Base-by-base conservation (phyloP, 2,797 vertebrate species). In the Microchirus variegatus region DNA sequence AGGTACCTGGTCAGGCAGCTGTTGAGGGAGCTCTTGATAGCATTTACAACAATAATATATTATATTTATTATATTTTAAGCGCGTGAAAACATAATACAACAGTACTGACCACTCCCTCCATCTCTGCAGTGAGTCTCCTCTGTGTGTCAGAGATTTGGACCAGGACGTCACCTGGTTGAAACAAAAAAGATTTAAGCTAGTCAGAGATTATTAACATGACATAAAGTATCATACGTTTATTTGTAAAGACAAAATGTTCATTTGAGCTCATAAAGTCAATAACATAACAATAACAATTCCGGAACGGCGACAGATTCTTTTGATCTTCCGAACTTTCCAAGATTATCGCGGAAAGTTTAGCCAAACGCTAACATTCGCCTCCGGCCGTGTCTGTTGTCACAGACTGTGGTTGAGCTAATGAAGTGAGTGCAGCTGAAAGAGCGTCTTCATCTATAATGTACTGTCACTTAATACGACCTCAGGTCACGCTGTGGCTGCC, bases 111-210 rank as follows among this genome's bases (percentile, higher is more conserved):
- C 91, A 98, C 94, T 18, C 95, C 91, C 73, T 97, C 94, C 83
- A 97, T 89, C 86, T 98, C 96, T n/a, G 94, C 93, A n/a, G 94
- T 96, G 72, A 98, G 87, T 73, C 94, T 93, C 60, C 94, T 92
- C 83, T 98, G 97, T 0, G 90, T 96, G 67, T 98, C 93, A 0
- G 96, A 96, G 83, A 99, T 97, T 91, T 99, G 96, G 77, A 98
- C 88, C 81, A 99, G 81, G 63, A 98, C 94, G 56, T 99, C 95
- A 40, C 97, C 97, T 99, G 82, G 75, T 50, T 10, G 1, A 15
- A 7, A 6, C 14, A 14, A 13, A 38, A 2, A 31, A 31, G 31
- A 31, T 31, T 31, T 3, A 5, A 8, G 26, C 26, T 31, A 3
- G 26, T 31, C 26, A 31, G 26, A 31, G 26, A 31, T 22, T 22